Evolutionary conservation across 2,797 vertebrate species (phyloP).

Genomic region (Chelon labrosus): DNA sequence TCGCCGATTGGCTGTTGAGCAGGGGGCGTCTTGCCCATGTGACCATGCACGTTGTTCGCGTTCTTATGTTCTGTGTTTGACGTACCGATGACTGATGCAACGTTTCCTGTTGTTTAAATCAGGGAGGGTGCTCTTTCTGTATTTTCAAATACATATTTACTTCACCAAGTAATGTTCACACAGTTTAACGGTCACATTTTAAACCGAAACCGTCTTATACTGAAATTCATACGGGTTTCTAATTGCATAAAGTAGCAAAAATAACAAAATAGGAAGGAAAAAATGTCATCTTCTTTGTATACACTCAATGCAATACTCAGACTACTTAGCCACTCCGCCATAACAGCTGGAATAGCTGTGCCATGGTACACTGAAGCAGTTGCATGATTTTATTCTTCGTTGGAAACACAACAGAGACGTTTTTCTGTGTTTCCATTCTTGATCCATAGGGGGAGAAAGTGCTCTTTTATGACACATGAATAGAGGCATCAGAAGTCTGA

Average conservation of each 20-base stretch:
- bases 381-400: not conserved
- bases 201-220: too few relatives aligned
- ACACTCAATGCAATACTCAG: too few relatives aligned
- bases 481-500: not conserved
- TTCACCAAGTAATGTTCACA: too few relatives aligned
- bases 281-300: too few relatives aligned
- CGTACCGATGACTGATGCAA: constrained; percentile 57
- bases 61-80: not conserved
- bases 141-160: not conserved
- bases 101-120: constrained; percentile 41
- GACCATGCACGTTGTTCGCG: constrained; percentile 39
- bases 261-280: too few relatives aligned
- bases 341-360: not conserved
- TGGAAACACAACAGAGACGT: not conserved
- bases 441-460: not conserved
- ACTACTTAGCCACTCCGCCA: not conserved
- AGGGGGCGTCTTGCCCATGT: constrained; percentile 64
- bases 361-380: not conserved
- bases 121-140: not conserved
- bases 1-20: constrained; percentile 61
- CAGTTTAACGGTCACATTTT: too few relatives aligned
- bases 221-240: too few relatives aligned
- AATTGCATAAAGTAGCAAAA: too few relatives aligned
- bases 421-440: constrained; percentile 13
- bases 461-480: not conserved